A percentile compares a stretch with the other conserved stretches of the same genome.
These are phyloP conservation scores for Helobdella robusta DNA, from an alignment of 2,888 invertebrate genomes.

Conservation along the genomic window DNA sequence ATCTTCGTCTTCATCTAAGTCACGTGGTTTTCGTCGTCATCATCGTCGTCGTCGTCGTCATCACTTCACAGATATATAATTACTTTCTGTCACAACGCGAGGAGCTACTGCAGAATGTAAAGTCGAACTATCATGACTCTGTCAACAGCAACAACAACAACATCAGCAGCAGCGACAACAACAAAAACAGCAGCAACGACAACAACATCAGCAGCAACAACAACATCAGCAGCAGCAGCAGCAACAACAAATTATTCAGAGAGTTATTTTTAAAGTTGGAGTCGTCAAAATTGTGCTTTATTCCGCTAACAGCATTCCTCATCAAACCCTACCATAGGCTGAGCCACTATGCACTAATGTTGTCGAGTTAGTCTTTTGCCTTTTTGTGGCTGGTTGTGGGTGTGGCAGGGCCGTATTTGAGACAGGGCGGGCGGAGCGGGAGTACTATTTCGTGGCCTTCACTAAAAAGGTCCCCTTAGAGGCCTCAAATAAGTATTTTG, in stretches of 20 bases:
- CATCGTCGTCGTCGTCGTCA: background rate
- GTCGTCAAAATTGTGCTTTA: conserved; percentile 66
- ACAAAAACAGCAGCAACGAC: conserved; percentile 64
- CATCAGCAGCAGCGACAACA: no score
- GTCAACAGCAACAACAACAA: background rate
- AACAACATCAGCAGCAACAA: no score
- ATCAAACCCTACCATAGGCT: conserved; percentile 74
- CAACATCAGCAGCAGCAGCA: conserved; percentile 61
- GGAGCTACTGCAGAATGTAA: background rate
- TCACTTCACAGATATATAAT: conserved; percentile 14
- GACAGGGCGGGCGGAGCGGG: no score
- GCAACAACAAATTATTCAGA: conserved; percentile 61
- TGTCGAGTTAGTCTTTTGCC: conserved; percentile 59
- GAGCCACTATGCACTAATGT: conserved; percentile 68
- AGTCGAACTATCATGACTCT: background rate
- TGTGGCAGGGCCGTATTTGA: no score
- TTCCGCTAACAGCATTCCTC: conserved; percentile 72
- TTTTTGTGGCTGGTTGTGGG: no score
- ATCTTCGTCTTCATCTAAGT: no score
- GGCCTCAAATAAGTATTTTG: no score
- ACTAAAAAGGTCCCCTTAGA: no score
- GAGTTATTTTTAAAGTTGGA: conserved; percentile 63
- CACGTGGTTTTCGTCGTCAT: no score
- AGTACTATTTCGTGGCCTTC: no score
- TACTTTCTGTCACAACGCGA: conserved; percentile 10